These are phyloP conservation scores for Syrrhaptes paradoxus DNA, from an alignment of 2,113 vertebrate genomes.

Conservation along the genomic window DNA sequence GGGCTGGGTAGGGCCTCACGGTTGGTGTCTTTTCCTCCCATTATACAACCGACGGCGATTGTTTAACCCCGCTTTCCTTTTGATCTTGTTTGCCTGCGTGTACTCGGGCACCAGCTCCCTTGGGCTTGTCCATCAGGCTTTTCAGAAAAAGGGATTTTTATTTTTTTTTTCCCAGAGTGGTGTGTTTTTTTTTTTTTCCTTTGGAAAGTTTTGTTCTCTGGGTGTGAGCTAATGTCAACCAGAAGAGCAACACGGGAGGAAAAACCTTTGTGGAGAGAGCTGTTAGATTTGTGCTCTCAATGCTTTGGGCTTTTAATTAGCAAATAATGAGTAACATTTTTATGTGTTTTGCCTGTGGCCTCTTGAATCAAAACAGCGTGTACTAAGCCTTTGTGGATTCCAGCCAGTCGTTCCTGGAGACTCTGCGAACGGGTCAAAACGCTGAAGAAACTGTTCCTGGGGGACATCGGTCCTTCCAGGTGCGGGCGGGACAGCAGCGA, in stretches of 20 bases:
- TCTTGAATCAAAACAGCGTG: not conserved
- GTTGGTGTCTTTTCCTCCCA: not conserved
- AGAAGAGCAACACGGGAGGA: not conserved
- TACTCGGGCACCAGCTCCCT: not conserved
- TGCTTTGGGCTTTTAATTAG: not conserved
- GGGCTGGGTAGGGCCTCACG: not conserved
- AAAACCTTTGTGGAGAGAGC: not conserved
- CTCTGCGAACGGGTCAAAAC: no score
- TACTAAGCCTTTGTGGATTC: not conserved
- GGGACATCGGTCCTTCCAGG: no score
- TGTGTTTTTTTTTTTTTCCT: not conserved
- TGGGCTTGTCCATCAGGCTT: not conserved
- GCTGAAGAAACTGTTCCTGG: no score
- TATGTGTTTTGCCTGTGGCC: not conserved
- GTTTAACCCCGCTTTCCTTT: not conserved
- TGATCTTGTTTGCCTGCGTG: not conserved
- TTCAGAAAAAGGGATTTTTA: not conserved
- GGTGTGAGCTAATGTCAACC: rapidly evolving
- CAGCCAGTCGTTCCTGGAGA: not conserved
- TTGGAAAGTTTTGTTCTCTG: not conserved
- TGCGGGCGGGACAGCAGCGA: no score
- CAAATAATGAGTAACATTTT: not conserved
- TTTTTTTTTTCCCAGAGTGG: not conserved
- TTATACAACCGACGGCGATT: rapidly evolving
- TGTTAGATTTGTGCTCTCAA: not conserved